Base-by-base conservation (phyloP, 2,888 invertebrate species). In the Diplazon laetatorius region DNA sequence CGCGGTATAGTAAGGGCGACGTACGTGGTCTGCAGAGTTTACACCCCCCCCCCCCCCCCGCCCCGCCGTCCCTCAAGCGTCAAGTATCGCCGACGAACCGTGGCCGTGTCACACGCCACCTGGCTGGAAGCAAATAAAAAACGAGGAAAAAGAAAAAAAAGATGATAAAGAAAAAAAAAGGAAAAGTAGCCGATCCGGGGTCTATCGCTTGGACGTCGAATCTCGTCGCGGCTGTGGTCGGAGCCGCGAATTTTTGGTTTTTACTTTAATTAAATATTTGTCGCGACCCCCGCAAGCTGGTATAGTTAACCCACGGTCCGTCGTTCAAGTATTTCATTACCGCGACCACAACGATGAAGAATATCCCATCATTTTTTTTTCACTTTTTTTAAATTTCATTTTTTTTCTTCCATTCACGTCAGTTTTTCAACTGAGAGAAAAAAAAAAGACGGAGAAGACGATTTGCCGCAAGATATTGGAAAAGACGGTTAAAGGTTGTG, bases 201-300 rank as follows among this genome's bases (percentile, higher is more conserved):
- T 55, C 48, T 42, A 72, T 76, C 80, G 62, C 68, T 81, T 75
- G 81, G 82, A 72, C 83, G 84, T 82, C 82, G 84, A 83, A 80
- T 84, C 83, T 82, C 30, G 81, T 82, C 83, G 85, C 78, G 85
- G 85, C 83, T 80, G 79, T 77, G 80, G 66, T 66, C 68, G 44
- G n/a, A 80, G 85, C 86, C 87, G 78, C 86, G 86, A 82, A 87
- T 88, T 89, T 89, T 87, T 86, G 87, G 87, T 87, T 89, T 88
- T 88, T 87, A 82, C 86, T 85, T 89, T 90, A 89, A 90, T 90
- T 89, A 90, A 90, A 90, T 88, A 89, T 87, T 88, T 88, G 83
- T 83, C 82, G 78, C 74, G 62, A 20, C 55, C 22, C 52, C 46
- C 50, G n/a, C n/a, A n/a, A n/a, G n/a, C n/a, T n/a, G n/a, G n/a